Conservation (phyloP, 2,797 vertebrate species). For the Carapus acus region DNA sequence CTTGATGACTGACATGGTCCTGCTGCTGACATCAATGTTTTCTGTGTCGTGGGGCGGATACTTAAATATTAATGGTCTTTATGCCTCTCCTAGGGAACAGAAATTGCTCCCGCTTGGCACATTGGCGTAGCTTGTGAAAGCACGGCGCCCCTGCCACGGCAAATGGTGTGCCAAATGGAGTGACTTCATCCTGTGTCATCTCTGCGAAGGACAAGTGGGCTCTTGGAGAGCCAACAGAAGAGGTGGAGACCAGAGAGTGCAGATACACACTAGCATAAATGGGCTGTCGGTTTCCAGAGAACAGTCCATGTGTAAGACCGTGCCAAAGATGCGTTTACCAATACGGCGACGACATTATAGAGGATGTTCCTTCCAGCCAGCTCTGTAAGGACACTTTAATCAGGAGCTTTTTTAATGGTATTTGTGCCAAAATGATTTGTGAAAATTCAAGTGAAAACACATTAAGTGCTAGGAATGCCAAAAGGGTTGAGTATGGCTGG, state of each 20-base stretch:
- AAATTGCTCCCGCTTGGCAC: slow-evolving; percentile 43
- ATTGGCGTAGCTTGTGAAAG: slow-evolving; percentile 31
- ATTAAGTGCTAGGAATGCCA: not conserved
- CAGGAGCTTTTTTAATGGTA: not conserved
- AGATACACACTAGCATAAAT: slow-evolving; percentile 13
- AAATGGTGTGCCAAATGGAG: slow-evolving; percentile 37
- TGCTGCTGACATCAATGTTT: not conserved
- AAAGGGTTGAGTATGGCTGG: not conserved
- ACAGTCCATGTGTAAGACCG: not conserved
- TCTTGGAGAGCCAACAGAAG: slow-evolving; percentile 15
- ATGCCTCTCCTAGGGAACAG: slow-evolving; percentile 36
- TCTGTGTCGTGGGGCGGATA: slow-evolving; percentile 27
- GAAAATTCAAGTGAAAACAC: too few species aligned
- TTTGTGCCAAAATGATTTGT: not conserved
- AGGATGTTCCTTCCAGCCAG: not conserved
- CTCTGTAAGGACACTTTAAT: slow-evolving; percentile 1
- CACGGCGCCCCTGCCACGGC: slow-evolving; percentile 47
- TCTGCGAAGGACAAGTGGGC: slow-evolving; percentile 46
- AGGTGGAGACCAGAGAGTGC: slow-evolving; percentile 1
- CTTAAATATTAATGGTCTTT: slow-evolving; percentile 36
- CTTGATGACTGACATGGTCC: too few species aligned
- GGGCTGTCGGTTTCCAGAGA: slow-evolving; percentile 19
- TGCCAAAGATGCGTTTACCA: not conserved
- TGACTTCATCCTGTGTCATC: slow-evolving; percentile 65
- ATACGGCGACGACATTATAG: too few species aligned